Evolutionary conservation across 2,888 invertebrate species (phyloP), one percentile per base, ranked within the genome.

Genomic region (Achlya flavicornis): DNA sequence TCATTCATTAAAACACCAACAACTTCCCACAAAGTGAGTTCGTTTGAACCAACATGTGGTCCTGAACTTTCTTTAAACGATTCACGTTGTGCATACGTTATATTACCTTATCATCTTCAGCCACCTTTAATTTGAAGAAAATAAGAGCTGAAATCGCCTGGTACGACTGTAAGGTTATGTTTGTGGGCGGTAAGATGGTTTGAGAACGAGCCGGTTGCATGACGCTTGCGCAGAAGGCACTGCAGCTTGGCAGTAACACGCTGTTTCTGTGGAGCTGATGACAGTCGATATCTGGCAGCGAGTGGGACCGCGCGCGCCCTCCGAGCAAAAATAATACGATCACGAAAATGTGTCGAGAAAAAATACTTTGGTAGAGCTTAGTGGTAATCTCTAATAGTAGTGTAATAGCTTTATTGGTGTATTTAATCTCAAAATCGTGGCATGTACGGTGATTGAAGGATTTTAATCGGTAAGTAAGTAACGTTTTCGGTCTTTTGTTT

Each of bases 261-360:
- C 82, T 83, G 84, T 78, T 83, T 84, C 79, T 81, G 78, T 80
- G 79, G 76, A 74, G 71, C 70, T 78, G 74, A 73, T 87, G 86
- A 86, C 91, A 93, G 93, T 93, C 92, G 87, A 89, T 90, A 88
- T 83, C 76, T 76, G 77, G 69, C 81, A 79, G 76, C 73, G 76
- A 76, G 82, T 76, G 68, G 76, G 84, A 84, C 74, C 86, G 87
- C 71, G 77, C 77, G 76, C 74, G 74, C 63, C 65, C 66, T 64
- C 62, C 66, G 53, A 26, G 26, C 53, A 63, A 68, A 68, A 65
- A n/a, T n/a, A 41, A 26, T 43, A 60, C 26, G 16, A 58, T 14
- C 14, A 26, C 43, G 60, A 60, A 12, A 60, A 60, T 60, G 41
- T 60, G 14, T 41, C 16, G 41, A 53, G 60, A 41, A 14, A 33